phyloP scores from a whole-genome alignment of 2,797 vertebrate genomes.

The Rhynchonycteris naso region DNA sequence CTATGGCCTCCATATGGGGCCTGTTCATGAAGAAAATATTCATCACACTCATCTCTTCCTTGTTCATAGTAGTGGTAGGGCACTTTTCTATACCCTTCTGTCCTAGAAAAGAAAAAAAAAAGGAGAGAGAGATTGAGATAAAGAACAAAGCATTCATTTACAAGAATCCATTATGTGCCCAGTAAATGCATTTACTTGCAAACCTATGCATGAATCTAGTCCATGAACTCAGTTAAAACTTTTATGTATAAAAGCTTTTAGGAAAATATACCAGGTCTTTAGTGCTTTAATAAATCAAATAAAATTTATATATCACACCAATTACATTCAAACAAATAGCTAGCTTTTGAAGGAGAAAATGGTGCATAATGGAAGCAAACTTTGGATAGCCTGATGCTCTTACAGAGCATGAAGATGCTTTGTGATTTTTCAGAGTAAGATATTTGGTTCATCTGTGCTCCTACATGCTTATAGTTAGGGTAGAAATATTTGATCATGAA shows the following conservation, averaged over 20 bases:
- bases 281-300: conserved; percentile 73
- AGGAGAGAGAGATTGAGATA: conserved; percentile 44
- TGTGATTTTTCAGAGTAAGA: conserved; percentile 52
- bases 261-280: conserved; percentile 35
- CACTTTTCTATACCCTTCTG: conserved; percentile 93
- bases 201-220: conserved; percentile 56
- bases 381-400: neutral
- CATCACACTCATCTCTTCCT: conserved; percentile 95
- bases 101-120: conserved; percentile 84
- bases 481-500: conserved; percentile 70
- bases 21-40: conserved; percentile 96
- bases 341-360: neutral
- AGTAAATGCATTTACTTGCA: conserved; percentile 68
- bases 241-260: conserved; percentile 74
- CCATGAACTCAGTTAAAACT: conserved; percentile 73
- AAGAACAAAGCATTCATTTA: conserved; percentile 45
- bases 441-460: conserved; percentile 49
- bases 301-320: conserved; percentile 67
- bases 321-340: conserved; percentile 57
- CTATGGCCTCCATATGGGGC: conserved; percentile 97
- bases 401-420: conserved; percentile 3
- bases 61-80: conserved; percentile 98
- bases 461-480: conserved; percentile 7
- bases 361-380: conserved; percentile 31
- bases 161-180: conserved; percentile 66